Percentiles rank a stretch among this genome's conserved stretches.
phyloP scores from a whole-genome alignment of 2,113 vertebrate species.

The Ginglymostoma cirratum region DNA sequence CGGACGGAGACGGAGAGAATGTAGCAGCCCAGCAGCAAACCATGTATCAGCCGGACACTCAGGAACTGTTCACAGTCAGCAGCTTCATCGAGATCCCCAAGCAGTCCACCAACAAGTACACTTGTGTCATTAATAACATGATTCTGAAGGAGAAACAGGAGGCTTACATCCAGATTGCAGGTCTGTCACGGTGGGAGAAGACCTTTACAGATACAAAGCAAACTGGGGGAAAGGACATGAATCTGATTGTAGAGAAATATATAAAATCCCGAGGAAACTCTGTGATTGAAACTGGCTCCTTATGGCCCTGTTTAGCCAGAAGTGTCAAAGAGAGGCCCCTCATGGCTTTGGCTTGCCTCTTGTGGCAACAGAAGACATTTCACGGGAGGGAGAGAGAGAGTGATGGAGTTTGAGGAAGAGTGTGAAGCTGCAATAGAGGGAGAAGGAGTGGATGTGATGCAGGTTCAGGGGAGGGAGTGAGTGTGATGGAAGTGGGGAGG shows the following conservation, averaged over 20 bases:
- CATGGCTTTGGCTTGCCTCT: no score
- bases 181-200: not conserved
- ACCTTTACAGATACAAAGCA: not conserved
- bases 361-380: no score
- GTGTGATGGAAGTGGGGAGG: not conserved
- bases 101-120: not conserved
- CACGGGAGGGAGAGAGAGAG: not conserved
- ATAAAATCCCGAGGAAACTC: not conserved
- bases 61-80: not conserved
- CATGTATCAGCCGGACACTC: not conserved
- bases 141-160: not conserved
- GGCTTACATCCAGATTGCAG: not conserved
- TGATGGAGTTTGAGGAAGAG: not conserved
- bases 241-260: not conserved
- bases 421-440: not conserved
- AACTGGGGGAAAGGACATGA: not conserved
- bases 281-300: not conserved
- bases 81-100: not conserved
- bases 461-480: not conserved
- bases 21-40: not conserved
- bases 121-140: not conserved
- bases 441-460: not conserved
- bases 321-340: no score
- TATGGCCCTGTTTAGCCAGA: no score
- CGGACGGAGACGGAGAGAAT: not conserved